Base-by-base conservation (phyloP, 2,113 vertebrate species). In the Platichthys flesus region DNA sequence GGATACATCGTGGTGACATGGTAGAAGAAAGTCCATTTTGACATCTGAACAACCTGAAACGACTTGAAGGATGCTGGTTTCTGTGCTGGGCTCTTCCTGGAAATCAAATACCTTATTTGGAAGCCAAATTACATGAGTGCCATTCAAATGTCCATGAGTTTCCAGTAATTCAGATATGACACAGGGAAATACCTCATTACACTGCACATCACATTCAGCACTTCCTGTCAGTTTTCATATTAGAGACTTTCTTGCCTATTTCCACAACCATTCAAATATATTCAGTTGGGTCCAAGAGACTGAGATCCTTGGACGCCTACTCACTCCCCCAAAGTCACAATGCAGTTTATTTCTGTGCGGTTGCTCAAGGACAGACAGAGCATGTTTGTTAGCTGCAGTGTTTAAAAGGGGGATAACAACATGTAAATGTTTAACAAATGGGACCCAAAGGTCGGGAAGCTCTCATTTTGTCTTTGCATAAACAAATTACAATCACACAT, bases 111-210 rank as follows among this genome's bases (percentile, higher is more conserved):
- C 10, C 64, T 16, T 23, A 85, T 85, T 87, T 78, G 51, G 51
- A n/a, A 54, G 4, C 15, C 45, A 49, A 49, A 49, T 31, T 31
- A 31, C 6, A 7, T 49, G 16, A 18, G 51, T n/a, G 51, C 51
- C 51, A 54, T 54, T 54, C 20, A 54, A 54, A 54, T 54, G 20
- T 54, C 20, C 51, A 54, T 9, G 74, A 66, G 49, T 89, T 82
- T 82, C 76, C 84, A 79, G 79, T 85, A 83, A 87, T 65, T 80
- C 66, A 81, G 81, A 88, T 69, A 69, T 62, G 23, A 78, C 59
- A 78, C 9, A 84, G 14, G 72, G 81, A 84, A 79, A 85, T 76
- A 20, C 56, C 76, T 74, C 62, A 31, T 68, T 65, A 63, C 49
- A 31, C 54, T 75, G 59, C 24, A 62, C 58, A 72, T 68, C 6